Evolutionary conservation across 2,797 vertebrate genomes (phyloP), one percentile per base, ranked within the genome.

Genomic region (Karalla daura): DNA sequence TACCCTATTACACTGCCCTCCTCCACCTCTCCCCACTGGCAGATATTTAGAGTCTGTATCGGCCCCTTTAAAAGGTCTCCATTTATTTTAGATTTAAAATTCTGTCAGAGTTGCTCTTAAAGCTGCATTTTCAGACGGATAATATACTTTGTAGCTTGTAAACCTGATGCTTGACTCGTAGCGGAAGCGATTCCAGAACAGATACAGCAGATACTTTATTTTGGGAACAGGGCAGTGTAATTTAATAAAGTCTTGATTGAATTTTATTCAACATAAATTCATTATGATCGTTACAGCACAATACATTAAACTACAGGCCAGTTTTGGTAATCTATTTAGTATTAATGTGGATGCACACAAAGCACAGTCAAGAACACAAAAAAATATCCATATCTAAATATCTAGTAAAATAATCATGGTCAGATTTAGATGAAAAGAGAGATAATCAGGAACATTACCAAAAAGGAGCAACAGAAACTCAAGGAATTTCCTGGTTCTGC

Each of bases 1-100:
- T 80, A 74, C 37, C 66, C 69, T 74, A 60, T 86, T 75, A 76
- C 69, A 30, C 43, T 41, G 37, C 23, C 25, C 43, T 74, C 41
- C 33, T 70, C 55, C 49, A 62, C 63, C 61, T 46, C 37, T 50
- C 23, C 49, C 56, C 58, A 46, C 53, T 33, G 35, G 32, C 30
- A 23, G 51, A 39, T 63, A 58, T 30, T 30, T 65, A 63, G 44
- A 27, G 8, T 6, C 5, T 43, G 47, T 36, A 66, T 55, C 25
- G 37, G 49, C 9, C 33, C 9, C 27, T 56, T 63, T 32, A 43
- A 62, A 76, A 65, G 56, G 56, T 43, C 46, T 35, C 39, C 14
- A 37, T 66, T 66, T 69, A 65, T 59, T 23, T 21, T 53, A 37
- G 39, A 46, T 18, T 30, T n/a, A 37, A 36, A 75, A 56, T 41